phyloP scores from a whole-genome alignment of 2,113 vertebrate species.

The Camelus bactrianus region DNA sequence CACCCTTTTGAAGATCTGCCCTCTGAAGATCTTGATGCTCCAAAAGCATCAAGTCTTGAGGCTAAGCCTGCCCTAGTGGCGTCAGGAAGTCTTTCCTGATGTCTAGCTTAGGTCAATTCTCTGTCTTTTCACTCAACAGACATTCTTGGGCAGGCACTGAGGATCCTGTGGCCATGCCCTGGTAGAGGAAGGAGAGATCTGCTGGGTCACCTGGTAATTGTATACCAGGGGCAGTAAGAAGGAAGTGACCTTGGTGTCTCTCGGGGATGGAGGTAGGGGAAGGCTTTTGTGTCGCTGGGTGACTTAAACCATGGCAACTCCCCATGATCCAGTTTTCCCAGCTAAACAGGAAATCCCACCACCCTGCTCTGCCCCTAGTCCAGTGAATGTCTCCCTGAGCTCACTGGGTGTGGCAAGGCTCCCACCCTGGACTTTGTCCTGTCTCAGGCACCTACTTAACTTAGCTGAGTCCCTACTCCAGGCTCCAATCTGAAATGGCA shows the following conservation, averaged over 20 bases:
- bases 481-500: neutral
- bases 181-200: neutral
- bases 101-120: neutral
- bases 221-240: neutral
- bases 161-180: neutral
- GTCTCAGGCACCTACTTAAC: neutral
- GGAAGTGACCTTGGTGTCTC: neutral
- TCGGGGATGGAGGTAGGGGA: neutral
- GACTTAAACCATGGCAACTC: neutral
- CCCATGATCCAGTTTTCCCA: neutral
- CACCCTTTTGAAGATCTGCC: neutral
- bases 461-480: neutral
- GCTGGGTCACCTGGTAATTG: neutral
- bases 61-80: neutral
- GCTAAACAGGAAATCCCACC: neutral
- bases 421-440: neutral
- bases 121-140: neutral
- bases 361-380: neutral
- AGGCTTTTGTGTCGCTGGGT: neutral
- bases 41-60: neutral
- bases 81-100: neutral
- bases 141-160: neutral
- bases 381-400: neutral
- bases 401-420: neutral
- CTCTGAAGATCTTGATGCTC: neutral